Conservation (phyloP, 2,888 invertebrate species). For the Mesorhabditis sp. region DNA sequence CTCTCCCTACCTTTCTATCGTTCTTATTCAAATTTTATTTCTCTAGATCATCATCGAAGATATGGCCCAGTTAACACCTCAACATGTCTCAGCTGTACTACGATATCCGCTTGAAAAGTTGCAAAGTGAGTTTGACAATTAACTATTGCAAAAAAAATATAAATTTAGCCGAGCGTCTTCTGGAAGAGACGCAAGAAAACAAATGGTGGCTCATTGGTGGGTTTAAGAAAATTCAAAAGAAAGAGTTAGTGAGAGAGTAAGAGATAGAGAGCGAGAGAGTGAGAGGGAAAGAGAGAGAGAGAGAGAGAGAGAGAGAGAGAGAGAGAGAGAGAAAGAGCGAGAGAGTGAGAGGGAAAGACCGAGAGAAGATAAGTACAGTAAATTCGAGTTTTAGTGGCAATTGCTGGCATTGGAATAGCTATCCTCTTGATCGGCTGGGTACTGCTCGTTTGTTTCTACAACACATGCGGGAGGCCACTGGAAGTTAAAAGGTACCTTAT, state of each 20-base stretch:
- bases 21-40: too few species aligned
- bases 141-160: neutral
- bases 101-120: slow-evolving; percentile 4
- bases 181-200: neutral
- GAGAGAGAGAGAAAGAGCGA: too few species aligned
- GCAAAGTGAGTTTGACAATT: neutral
- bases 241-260: too few species aligned
- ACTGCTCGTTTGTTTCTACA: slow-evolving; percentile 26
- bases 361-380: neutral
- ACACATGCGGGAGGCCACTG: slow-evolving; percentile 22
- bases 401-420: slow-evolving; percentile 17
- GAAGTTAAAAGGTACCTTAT: neutral
- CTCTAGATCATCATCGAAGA: neutral
- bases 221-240: too few species aligned
- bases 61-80: neutral
- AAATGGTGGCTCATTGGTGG: slow-evolving; percentile 1
- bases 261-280: too few species aligned
- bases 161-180: neutral
- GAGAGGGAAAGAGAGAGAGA: too few species aligned
- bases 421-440: slow-evolving; percentile 29
- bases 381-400: slow-evolving; percentile 8
- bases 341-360: too few species aligned
- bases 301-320: too few species aligned
- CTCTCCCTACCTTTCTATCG: too few species aligned
- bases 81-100: slow-evolving; percentile 4